Conservation (phyloP, 2,797 vertebrate species). For the Calcarius lapponicus region DNA sequence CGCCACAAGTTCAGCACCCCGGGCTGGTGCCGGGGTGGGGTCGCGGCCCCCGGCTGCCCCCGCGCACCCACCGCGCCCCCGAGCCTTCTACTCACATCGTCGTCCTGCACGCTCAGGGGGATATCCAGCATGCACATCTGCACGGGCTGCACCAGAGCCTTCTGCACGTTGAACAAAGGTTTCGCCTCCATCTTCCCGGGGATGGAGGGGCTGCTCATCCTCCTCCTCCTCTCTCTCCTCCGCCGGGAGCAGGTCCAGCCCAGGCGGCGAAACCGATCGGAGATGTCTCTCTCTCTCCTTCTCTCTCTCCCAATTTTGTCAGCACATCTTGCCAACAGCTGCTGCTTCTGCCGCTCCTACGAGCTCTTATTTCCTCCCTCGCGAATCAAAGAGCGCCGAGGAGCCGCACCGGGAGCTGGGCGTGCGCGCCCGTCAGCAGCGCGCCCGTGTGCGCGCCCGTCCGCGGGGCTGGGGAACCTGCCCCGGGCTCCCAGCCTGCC, state of each 20-base stretch:
- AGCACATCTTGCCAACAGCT: conserved; percentile 38
- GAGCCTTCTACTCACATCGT: conserved; percentile 80
- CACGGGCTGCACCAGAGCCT: conserved; percentile 87
- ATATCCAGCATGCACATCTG: conserved; percentile 89
- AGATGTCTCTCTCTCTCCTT: not conserved
- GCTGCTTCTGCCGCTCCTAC: conserved; percentile 1
- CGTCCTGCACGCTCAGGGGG: conserved; percentile 83
- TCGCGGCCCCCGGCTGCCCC: not conserved
- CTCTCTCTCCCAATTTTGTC: not conserved
- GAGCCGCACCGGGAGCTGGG: conserved; percentile 27
- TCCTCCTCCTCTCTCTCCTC: not conserved
- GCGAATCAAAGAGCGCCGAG: conserved; percentile 44
- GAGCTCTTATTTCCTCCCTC: conserved; percentile 39
- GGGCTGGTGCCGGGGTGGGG: not conserved
- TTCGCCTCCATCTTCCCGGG: conserved; percentile 82
- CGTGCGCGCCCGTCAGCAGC: not conserved
- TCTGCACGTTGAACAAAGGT: conserved; percentile 85
- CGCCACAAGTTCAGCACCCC: conserved; percentile 39
- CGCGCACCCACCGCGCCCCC: not conserved
- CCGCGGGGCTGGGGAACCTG: not conserved
- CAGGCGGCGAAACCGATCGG: not conserved
- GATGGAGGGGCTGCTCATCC: conserved; percentile 55
- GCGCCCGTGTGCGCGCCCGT: not conserved
- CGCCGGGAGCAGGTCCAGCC: not conserved
- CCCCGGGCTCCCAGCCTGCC: not conserved